Evolutionary conservation across 2,113 vertebrate genomes (phyloP), one percentile per base, ranked within the genome.

Genomic region (Pseudorasbora parva): DNA sequence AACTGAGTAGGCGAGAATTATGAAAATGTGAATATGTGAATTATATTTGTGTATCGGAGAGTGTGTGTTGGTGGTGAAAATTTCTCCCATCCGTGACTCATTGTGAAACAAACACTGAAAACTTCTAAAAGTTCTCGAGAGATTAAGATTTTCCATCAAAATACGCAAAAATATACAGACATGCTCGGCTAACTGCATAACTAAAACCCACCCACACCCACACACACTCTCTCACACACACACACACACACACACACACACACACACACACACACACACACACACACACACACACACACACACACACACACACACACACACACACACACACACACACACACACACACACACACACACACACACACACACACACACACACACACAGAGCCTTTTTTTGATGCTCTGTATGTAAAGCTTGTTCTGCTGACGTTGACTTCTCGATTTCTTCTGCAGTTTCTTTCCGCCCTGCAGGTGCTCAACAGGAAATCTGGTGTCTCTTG

Each of bases 381-480:
- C 33, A 37, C 33, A n/a, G n/a, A n/a, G n/a, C n/a, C n/a, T n/a
- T n/a, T n/a, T n/a, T n/a, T 30, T 30, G 30, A 30, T 30, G 23
- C n/a, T 49, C 43, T 27, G 5, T 72, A 3, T 47, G 30, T 30
- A 25, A 15, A 68, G 3, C 43, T 73, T 27, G 41, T 73, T 7
- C 62, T 41, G 64, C 64, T 68, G 30, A 68, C 8, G 2, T 11
- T 41, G 1, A 68, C 17, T n/a, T 37, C 33, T 49, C 21, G 21
- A 0, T 51, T 71, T 85, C 11, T 85, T 69, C 71, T 71, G 27
- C n/a, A n/a, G n/a, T n/a, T n/a, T 56, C 27, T 72, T n/a, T 57
- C 37, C 15, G 7, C 33, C 23, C 64, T 77, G 73, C 86, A 82
- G 80, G 66, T 87, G 83, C 15, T 47, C 17, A 7, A n/a, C 56